phyloP scores from a whole-genome alignment of 2,113 vertebrate genomes.

The Erinaceus europaeus region DNA sequence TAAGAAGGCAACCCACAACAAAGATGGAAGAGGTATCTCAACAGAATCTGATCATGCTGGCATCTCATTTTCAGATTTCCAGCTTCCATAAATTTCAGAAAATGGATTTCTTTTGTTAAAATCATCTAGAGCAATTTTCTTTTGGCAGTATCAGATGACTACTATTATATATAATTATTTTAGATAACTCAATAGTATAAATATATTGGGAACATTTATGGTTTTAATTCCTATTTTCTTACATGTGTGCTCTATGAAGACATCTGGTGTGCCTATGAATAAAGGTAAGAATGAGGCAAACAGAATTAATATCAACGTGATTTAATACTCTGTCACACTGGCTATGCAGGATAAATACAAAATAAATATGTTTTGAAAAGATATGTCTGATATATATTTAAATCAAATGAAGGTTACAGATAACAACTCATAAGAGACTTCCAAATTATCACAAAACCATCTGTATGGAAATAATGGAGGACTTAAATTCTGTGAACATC shows the following conservation, averaged over 20 bases:
- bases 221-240: not conserved
- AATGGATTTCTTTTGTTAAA: not conserved
- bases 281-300: not conserved
- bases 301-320: not conserved
- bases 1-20: not conserved
- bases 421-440: slow-evolving; percentile 32
- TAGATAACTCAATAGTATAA: not conserved
- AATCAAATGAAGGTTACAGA: not conserved
- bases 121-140: not conserved
- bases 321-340: not conserved
- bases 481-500: slow-evolving; percentile 31
- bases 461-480: slow-evolving; percentile 38
- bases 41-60: not conserved
- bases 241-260: not conserved
- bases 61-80: not conserved
- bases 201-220: not conserved
- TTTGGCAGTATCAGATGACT: not conserved
- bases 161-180: not conserved
- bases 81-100: not conserved
- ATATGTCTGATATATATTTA: not conserved
- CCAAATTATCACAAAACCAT: slow-evolving; percentile 31
- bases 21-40: not conserved
- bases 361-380: slow-evolving; percentile 29
- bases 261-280: not conserved
- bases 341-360: not conserved